phyloP scores from a whole-genome alignment of 1,140 invertebrate species.

The Scaptomyza graminum region DNA sequence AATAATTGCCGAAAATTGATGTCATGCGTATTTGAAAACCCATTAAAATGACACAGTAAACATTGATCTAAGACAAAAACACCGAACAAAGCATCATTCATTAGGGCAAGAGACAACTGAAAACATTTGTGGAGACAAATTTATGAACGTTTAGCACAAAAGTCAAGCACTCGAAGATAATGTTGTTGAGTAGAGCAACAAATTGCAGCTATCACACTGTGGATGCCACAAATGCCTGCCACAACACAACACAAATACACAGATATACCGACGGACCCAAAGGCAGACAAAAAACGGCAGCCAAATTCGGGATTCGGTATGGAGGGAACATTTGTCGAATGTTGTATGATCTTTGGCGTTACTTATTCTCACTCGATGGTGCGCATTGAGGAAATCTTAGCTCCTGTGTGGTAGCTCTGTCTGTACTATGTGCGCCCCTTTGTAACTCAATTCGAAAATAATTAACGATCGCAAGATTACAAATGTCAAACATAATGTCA shows the following conservation, averaged over 20 bases:
- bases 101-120: conserved; percentile 46
- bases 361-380: conserved; percentile 3
- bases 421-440: conserved; percentile 20
- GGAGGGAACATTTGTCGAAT: conserved; percentile 59
- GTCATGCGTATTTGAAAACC: conserved; percentile 79
- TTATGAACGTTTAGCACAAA: conserved; percentile 80
- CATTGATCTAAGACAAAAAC: conserved; percentile 52
- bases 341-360: conserved; percentile 62
- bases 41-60: conserved; percentile 56
- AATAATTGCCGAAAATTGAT: conserved; percentile 77
- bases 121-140: conserved; percentile 76
- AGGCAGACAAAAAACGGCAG: conserved; percentile 15
- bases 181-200: conserved; percentile 69
- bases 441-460: conserved; percentile 83
- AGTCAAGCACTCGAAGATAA: conserved; percentile 79
- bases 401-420: conserved; percentile 56
- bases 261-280: conserved; percentile 8
- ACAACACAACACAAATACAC: conserved; percentile 8
- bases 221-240: conserved; percentile 58
- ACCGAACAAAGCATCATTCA: conserved; percentile 39
- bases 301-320: neutral
- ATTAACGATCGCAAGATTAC: conserved; percentile 84
- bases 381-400: conserved; percentile 7
- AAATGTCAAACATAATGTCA: conserved; percentile 84
- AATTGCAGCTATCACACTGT: conserved; percentile 74